phyloP scores from a whole-genome alignment of 2,113 vertebrate genomes.

The Phoxinus phoxinus region DNA sequence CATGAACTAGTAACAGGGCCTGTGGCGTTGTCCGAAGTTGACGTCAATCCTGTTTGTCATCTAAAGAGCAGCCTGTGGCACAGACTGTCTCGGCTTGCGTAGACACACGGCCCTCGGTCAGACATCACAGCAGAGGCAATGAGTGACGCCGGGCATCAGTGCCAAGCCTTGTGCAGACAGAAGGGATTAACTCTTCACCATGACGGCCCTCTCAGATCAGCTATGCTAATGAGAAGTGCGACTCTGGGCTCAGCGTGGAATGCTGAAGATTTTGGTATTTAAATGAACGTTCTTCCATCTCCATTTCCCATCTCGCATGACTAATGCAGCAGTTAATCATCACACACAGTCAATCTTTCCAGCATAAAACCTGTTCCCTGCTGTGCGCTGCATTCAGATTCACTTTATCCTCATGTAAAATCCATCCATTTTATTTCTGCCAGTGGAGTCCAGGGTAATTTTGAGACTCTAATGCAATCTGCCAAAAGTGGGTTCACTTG shows the following conservation, averaged over 20 bases:
- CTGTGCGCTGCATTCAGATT: neutral
- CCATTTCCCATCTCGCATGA: slow-evolving; percentile 32
- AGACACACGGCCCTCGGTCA: neutral
- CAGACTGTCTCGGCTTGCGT: neutral
- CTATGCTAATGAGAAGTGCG: slow-evolving; percentile 19
- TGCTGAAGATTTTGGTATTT: slow-evolving; percentile 25
- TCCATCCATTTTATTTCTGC: slow-evolving; percentile 16
- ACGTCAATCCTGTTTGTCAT: slow-evolving; percentile 26
- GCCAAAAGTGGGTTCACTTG: slow-evolving; percentile 19
- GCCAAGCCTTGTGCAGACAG: neutral
- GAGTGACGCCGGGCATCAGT: neutral
- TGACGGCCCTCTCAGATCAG: slow-evolving; percentile 15
- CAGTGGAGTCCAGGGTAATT: slow-evolving; percentile 18
- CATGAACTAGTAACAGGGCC: neutral
- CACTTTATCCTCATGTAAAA: slow-evolving; percentile 7
- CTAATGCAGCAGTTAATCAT: slow-evolving; percentile 39
- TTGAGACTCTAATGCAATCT: slow-evolving; percentile 4
- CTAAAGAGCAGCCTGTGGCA: neutral
- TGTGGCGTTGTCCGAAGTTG: neutral
- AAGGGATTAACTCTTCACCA: neutral
- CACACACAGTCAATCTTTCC: slow-evolving; percentile 16
- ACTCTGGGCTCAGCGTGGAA: slow-evolving; percentile 24
- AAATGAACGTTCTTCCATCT: slow-evolving; percentile 7
- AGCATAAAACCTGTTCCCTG: slow-evolving; percentile 1
- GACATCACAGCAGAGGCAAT: slow-evolving; percentile 20